These are phyloP conservation scores for Callipepla californica DNA, from an alignment of 2,113 vertebrate genomes.

Conservation along the genomic window DNA sequence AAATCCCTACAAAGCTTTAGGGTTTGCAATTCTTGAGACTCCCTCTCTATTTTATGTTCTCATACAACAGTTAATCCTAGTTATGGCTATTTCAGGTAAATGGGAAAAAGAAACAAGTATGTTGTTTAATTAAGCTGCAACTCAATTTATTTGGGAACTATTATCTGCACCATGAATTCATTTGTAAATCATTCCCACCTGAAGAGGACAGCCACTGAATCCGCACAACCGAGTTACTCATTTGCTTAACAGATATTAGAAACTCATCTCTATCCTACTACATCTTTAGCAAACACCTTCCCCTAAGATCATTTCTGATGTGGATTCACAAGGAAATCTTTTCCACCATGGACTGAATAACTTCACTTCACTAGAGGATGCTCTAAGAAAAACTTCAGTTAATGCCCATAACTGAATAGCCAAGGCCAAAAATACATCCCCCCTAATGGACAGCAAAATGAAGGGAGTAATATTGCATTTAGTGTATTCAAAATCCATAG, in stretches of 20 bases:
- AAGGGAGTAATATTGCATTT: neutral
- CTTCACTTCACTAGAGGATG: neutral
- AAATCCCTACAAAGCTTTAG: conserved; percentile 58
- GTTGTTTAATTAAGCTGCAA: conserved; percentile 33
- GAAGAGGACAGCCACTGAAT: neutral
- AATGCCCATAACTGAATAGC: neutral
- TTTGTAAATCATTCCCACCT: neutral
- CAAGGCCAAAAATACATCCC: fast-evolving
- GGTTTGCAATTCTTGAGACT: conserved; percentile 12
- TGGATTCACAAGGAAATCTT: neutral
- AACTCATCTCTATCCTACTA: neutral
- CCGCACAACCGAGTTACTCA: neutral
- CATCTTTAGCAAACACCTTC: neutral
- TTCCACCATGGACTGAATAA: neutral
- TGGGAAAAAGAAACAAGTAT: neutral
- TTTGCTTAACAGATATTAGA: neutral
- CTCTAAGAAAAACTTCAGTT: neutral
- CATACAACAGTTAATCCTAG: conserved; percentile 15
- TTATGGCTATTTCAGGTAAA: conserved; percentile 39
- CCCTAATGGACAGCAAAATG: neutral
- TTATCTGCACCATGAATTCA: neutral
- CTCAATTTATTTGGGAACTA: neutral
- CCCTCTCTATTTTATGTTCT: conserved; percentile 29
- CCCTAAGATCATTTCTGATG: neutral
- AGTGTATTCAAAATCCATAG: neutral